Evolutionary conservation across 2,797 vertebrate genomes (phyloP), one percentile per base, ranked within the genome.

Genomic region (Syndactyla subalaris): DNA sequence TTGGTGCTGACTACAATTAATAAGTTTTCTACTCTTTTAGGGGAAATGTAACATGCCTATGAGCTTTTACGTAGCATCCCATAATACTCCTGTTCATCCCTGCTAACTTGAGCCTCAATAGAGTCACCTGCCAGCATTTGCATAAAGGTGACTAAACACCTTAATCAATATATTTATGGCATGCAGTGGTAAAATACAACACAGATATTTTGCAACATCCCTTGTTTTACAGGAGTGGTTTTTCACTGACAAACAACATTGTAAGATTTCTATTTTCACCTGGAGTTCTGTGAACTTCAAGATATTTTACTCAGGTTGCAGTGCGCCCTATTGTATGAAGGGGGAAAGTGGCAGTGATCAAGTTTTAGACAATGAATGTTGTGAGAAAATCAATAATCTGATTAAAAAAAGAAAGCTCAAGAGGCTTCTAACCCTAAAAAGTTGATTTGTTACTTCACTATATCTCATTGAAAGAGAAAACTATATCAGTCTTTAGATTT

Each of bases 401-500:
- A 97, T 97, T 97, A 75, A 95, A 97, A 97, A 96, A 89, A 97
- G 87, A 97, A 98, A 97, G 59, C 97, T 92, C 95, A 93, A 82
- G 96, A 95, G 97, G 68, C 61, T 94, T 95, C 92, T 98, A 96
- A 98, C 94, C 72, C 88, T 97, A 96, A 97, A 97, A 98, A 91
- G 94, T 94, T 97, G 94, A 97, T 97, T 97, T 97, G 76, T 73
- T 97, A 86, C 96, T 95, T 97, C 88, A 93, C 92, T 93, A 71
- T 91, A 94, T 96, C 93, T 96, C 88, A 96, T 27, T 96, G 96
- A 96, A 93, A 95, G 85, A 89, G 67, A 70, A 96, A 96, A 92
- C 61, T 91, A 45, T 76, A 41, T 75, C 88, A 83, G 91, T 89
- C 57, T 91, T 82, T 93, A 94, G 89, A 95, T 96, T 97, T 96